A percentile compares a stretch with the other conserved stretches of the same genome.
phyloP scores from a whole-genome alignment of 2,113 vertebrate species.

The Ammodytes dubius region DNA sequence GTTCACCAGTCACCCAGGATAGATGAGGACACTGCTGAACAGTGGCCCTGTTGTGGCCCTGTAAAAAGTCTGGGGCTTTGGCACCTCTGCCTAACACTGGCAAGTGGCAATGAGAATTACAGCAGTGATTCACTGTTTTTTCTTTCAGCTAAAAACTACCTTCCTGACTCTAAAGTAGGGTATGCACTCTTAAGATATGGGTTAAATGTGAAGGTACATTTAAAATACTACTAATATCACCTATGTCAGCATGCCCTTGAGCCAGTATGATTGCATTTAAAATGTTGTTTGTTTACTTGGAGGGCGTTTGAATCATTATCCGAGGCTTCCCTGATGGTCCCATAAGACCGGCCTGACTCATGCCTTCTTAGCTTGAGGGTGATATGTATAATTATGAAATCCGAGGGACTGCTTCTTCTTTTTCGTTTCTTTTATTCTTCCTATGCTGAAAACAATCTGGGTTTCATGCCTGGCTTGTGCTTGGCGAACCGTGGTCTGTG shows the following conservation, averaged over 20 bases:
- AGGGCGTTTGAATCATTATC: conserved; percentile 70
- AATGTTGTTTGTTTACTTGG: conserved; percentile 60
- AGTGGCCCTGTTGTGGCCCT: conserved; percentile 75
- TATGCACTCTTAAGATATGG: neutral
- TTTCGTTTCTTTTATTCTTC: neutral
- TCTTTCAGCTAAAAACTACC: conserved; percentile 17
- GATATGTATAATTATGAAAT: conserved; percentile 74
- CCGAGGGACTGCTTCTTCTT: conserved; percentile 41
- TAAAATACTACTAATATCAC: conserved; percentile 37
- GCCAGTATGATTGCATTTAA: conserved; percentile 45
- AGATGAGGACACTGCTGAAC: conserved; percentile 71
- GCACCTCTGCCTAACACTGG: conserved; percentile 50
- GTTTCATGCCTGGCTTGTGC: conserved; percentile 45
- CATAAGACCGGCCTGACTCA: conserved; percentile 67
- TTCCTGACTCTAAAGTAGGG: neutral
- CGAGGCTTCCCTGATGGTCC: conserved; percentile 47
- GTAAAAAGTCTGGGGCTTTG: conserved; percentile 64
- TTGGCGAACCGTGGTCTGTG: conserved; percentile 50
- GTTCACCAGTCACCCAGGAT: conserved; percentile 74
- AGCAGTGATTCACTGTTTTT: conserved; percentile 46
- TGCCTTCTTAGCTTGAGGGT: conserved; percentile 43
- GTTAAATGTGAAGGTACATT: conserved; percentile 34
- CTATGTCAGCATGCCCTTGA: conserved; percentile 19
- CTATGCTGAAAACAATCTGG: conserved; percentile 38
- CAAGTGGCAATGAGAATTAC: conserved; percentile 60